Base-by-base conservation (phyloP, 64 coral and sea anemone genomes). In the Pachyseris speciosa region DNA sequence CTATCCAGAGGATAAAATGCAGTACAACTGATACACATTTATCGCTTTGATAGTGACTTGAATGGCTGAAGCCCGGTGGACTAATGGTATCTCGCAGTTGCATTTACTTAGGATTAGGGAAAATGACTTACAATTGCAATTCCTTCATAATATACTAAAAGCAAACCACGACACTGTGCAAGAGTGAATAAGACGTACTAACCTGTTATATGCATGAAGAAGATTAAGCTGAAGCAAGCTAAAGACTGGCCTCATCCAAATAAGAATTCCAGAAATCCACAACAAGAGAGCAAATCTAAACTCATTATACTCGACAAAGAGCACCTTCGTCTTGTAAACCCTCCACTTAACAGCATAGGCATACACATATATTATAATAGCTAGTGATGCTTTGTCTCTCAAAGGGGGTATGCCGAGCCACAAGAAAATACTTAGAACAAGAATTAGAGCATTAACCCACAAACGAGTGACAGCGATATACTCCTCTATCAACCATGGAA, bases 311-410 rank as follows among this genome's bases (percentile, higher is more conserved):
- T 28, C 49, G 19, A 78, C 26, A 34, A 19, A 57, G 3, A 78
- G 29, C 6, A 78, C 75, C 2, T 50, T 30, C n/a, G 70, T 93
- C 43, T 93, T 87, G 53, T 93, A 93, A 37, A 93, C 91, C 31
- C 91, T 84, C 91, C 91, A 93, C 72, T 93, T 93, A 27, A 93
- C 91, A 28, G 77, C 61, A 22, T 93, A 93, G 2, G 91, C 84
- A 37, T 78, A 93, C 10, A 75, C 16, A 68, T 85, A 93, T 38
- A 93, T 53, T 9, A 87, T 52, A 12, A 93, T 13, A 67, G 44
- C 84, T 20, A 93, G 41, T 5, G 83, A 93, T 26, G 91, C 91
- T 20, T 85, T 74, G 24, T 36, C 41, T 24, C 91, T 72, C 9
- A 93, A 66, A 19, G 91, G 91, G 12, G 91, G 91, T 40, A 93